Conservation (phyloP, 23 tunicate genomes). For the Trididemnum clinides region DNA sequence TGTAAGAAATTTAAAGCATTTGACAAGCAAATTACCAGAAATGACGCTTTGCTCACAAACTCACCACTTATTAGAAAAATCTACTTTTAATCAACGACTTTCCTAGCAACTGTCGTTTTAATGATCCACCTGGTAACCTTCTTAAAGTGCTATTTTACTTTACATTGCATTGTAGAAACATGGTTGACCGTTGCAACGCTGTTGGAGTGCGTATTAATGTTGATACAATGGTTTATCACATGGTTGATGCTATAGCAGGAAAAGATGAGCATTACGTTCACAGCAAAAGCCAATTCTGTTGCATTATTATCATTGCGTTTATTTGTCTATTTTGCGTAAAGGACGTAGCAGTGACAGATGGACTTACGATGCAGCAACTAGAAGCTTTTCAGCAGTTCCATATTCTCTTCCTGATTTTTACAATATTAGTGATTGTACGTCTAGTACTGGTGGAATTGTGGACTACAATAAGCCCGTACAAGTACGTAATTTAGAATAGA, state of each 20-base stretch:
- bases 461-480: conserved; percentile 58
- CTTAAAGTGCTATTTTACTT: background rate
- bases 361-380: conserved; percentile 41
- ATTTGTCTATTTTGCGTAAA: too few relatives aligned
- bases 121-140: background rate
- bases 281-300: background rate
- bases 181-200: conserved; percentile 30
- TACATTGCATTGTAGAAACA: background rate
- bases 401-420: conserved; percentile 46
- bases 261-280: too few relatives aligned
- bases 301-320: background rate
- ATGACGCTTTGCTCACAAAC: too few relatives aligned
- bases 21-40: too few relatives aligned
- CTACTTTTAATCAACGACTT: too few relatives aligned
- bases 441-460: conserved; percentile 58
- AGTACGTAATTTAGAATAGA: too few relatives aligned
- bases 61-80: too few relatives aligned
- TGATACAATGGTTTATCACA: conserved; percentile 38
- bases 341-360: conserved; percentile 73
- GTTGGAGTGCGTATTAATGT: conserved; percentile 36
- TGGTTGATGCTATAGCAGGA: too few relatives aligned
- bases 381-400: conserved; percentile 56
- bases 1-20: too few relatives aligned
- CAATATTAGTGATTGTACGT: conserved; percentile 54
- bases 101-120: too few relatives aligned